Evolutionary conservation across 2,888 invertebrate genomes (phyloP).

Genomic region (Kryphioiulus occultus): DNA sequence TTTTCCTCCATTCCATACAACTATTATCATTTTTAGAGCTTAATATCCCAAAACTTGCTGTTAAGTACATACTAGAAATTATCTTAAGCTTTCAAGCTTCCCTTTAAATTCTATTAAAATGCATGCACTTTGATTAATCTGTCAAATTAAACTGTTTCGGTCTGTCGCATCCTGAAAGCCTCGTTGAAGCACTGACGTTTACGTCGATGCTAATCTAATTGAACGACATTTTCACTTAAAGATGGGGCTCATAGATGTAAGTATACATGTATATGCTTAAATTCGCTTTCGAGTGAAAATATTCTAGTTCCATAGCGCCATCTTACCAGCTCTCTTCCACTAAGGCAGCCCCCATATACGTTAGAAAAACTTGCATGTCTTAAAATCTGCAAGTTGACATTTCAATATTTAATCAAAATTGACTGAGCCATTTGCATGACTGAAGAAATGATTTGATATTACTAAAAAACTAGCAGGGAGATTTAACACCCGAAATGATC

Average conservation of each 20-base stretch:
- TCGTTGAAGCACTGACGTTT: not conserved
- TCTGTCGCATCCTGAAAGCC: not conserved
- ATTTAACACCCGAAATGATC: not conserved
- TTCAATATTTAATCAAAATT: not conserved
- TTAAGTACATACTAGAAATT: not conserved
- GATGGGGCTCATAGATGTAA: not conserved
- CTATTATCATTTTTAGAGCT: not conserved
- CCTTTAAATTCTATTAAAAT: conserved; percentile 10
- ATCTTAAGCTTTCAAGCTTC: not conserved
- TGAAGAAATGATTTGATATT: not conserved
- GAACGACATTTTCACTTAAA: conserved; percentile 13
- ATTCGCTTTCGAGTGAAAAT: not conserved
- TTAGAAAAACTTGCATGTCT: not conserved
- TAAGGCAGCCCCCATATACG: not conserved
- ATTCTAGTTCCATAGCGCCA: not conserved
- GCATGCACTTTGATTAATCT: not conserved
- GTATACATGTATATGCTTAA: not conserved
- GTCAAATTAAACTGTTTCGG: conserved; percentile 25
- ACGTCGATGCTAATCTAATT: conserved; percentile 20
- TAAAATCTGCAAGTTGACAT: not conserved
- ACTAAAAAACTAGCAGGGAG: not conserved
- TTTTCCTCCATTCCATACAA: not conserved
- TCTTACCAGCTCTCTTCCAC: not conserved
- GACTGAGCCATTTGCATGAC: not conserved
- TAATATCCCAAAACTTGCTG: not conserved